Evolutionary conservation across 2,113 vertebrate species (phyloP), one percentile per base, ranked within the genome.

Genomic region (Bubalus kerabau): DNA sequence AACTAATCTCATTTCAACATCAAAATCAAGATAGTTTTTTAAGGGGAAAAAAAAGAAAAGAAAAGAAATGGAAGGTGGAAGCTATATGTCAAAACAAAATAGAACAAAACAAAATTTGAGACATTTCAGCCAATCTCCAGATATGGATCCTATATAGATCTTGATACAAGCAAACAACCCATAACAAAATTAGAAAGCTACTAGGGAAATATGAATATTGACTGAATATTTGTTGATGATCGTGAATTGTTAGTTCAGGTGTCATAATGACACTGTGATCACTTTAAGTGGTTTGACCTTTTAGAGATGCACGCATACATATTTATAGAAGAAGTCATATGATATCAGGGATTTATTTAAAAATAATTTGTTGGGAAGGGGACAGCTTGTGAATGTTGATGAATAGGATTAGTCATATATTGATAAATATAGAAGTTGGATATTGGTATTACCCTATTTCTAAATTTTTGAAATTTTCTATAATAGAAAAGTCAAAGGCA

Each of bases 141-240:
- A 83, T 86, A 89, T 12, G 36, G 5, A 57, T 82, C 54, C 67
- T 50, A 26, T 16, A 7, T 80, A 95, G 50, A 90, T 74, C n/a
- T 60, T 80, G 52, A 60, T 85, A 92, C 36, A 91, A 59, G 71
- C 5, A 88, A 80, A n/a, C 40, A 93, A 16, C 6, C 40, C 46
- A 12, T 80, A 85, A 28, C 81, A 97, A 97, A 89, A 74, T 52
- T 60, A 85, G 48, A 93, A 60, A 2, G 1, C n/a, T 89, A 5
- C 19, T 12, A 52, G 52, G 30, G 6, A 90, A 85, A 94, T 89
- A 12, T 81, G 40, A 87, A 48, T 90, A 48, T 43, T 90, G 64
- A 62, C 78, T 81, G n/a, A 92, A n/a, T 90, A 74, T 56, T 92
- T 93, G 57, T 93, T 82, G 62, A 89, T 76, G 81, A n/a, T 93